phyloP scores from a whole-genome alignment of 2,113 vertebrate species.

The Gymnorhina tibicen region DNA sequence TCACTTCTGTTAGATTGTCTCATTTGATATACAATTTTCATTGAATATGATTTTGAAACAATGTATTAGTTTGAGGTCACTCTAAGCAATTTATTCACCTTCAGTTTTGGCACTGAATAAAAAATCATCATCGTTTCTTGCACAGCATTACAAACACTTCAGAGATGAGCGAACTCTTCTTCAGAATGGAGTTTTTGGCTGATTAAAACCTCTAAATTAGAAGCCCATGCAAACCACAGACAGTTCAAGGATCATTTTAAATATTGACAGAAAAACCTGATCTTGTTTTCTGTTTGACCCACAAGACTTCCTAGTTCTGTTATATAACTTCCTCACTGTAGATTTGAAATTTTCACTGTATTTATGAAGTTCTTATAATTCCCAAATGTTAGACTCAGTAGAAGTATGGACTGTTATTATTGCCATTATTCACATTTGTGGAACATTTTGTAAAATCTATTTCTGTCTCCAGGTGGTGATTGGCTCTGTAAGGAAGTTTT shows the following conservation, averaged over 20 bases:
- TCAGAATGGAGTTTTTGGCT: neutral
- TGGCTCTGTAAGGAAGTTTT: neutral
- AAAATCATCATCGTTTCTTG: neutral
- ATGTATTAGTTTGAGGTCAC: neutral
- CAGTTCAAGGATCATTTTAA: neutral
- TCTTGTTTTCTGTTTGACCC: neutral
- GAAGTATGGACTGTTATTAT: neutral
- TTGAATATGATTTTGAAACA: neutral
- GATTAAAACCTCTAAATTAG: neutral
- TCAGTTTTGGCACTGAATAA: neutral
- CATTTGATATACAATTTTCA: rapidly evolving
- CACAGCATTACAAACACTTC: neutral
- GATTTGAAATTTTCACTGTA: neutral
- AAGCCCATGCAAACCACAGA: neutral
- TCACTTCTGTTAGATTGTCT: neutral
- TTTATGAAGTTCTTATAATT: neutral
- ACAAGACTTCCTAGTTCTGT: neutral
- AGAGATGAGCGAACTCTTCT: neutral
- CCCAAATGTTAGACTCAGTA: neutral
- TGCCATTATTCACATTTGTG: neutral
- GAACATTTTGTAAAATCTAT: neutral
- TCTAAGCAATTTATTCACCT: neutral
- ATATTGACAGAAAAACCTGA: neutral
- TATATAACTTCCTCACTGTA: neutral
- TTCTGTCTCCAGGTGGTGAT: neutral